These are phyloP conservation scores for Venturia canescens DNA, from an alignment of 1,140 invertebrate genomes.

Conservation along the genomic window DNA sequence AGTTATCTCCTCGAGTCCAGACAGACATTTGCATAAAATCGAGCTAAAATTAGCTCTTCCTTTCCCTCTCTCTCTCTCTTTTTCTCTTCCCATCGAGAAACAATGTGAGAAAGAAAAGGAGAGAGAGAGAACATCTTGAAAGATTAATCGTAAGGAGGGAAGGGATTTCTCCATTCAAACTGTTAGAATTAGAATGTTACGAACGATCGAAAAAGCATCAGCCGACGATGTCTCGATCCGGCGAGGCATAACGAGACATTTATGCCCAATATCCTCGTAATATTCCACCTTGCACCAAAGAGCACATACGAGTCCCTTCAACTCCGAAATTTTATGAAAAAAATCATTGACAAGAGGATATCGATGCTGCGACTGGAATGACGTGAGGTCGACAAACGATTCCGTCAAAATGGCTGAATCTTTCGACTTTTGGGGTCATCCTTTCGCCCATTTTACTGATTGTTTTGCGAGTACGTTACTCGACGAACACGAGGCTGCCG, in stretches of 20 bases:
- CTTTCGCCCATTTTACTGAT: too few species aligned
- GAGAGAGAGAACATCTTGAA: background rate
- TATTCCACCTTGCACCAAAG: background rate
- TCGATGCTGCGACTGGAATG: too few species aligned
- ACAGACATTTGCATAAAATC: slow-evolving; percentile 6
- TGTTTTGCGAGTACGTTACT: too few species aligned
- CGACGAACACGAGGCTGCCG: too few species aligned
- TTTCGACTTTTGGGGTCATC: too few species aligned
- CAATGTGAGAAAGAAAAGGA: too few species aligned
- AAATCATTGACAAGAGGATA: too few species aligned
- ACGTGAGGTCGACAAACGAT: too few species aligned
- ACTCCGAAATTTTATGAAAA: too few species aligned
- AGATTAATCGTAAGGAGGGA: slow-evolving; percentile 28
- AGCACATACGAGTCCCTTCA: background rate
- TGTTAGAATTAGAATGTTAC: slow-evolving; percentile 2
- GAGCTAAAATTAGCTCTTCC: slow-evolving; percentile 14
- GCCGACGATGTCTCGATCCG: background rate
- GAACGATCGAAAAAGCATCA: background rate
- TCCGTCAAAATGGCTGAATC: too few species aligned
- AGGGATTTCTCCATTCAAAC: slow-evolving; percentile 22
- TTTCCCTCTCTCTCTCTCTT: background rate
- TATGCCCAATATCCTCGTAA: background rate
- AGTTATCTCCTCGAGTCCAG: background rate
- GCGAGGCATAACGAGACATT: background rate
- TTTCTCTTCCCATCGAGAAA: background rate